Base-by-base conservation (phyloP, 2,113 vertebrate species). In the Paramisgurnus dabryanus region DNA sequence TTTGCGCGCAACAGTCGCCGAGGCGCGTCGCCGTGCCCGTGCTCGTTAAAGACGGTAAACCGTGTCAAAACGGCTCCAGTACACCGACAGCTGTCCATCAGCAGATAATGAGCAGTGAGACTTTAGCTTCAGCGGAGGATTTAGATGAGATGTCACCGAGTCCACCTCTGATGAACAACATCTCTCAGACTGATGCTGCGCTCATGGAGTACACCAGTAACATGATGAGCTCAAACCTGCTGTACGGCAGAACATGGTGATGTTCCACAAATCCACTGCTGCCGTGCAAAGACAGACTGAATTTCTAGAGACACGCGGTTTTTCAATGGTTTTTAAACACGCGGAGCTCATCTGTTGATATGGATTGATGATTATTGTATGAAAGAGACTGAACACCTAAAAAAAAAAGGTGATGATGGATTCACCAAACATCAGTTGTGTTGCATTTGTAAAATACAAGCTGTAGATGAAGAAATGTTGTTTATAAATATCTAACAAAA, bases 221-320 rank as follows among this genome's bases (percentile, higher is more conserved):
- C 79, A 93, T 95, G 91, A 91, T 95, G 43, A 95, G 92, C 50
- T 89, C 95, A 84, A 95, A 91, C 88, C 90, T 98, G 90, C 95
- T 98, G 58, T 98, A 97, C 82, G 94, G 96, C 86, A 94, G 96
- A 86, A 97, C 96, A 71, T 98, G 97, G 97, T 97, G 94, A 93
- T 58, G 17, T 18, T 58, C 4, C 55, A 58, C 17, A 5, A 47
- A 47, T 47, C 45, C 5, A 10, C 6, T 47, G 45, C 7, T 2
- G 10, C 4, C 7, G 45, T 8, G 10, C 45, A 47, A 47, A 8
- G 10, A 8, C 6, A 8, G 45, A 47, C 55, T 55, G 8, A 5
- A 61, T 61, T 60, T 34, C 12, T 13, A 61, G 11, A 61, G 41
- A 57, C 40, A 74, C 55, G 3, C 50, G 12, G 50, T 64, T 75